Evolutionary conservation across 2,888 invertebrate species (phyloP), one percentile per base, ranked within the genome.

Genomic region (Myopa testacea): DNA sequence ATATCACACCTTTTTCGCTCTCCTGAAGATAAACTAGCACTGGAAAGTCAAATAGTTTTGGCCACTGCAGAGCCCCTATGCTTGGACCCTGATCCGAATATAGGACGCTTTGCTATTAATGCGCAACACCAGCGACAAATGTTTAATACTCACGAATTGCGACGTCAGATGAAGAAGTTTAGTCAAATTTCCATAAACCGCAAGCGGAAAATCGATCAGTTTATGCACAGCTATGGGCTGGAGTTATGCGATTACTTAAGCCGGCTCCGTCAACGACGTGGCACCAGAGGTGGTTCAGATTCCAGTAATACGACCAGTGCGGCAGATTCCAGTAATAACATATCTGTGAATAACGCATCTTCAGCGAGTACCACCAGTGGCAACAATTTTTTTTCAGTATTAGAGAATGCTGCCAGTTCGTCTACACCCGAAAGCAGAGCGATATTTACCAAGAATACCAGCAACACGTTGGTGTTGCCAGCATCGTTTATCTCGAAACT

Each of bases 21-120:
- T n/a, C 79, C 83, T 16, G 89, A 89, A 78, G 89, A 89, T 80
- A 87, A 86, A 78, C 82, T 89, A 40, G 83, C 85, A 37, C 80
- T 89, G 73, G 98, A 98, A 88, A 95, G 96, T 80, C 95, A 96
- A 83, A 89, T 98, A 79, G 93, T 98, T 60, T 92, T 96, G 85
- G 95, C 95, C 16, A 95, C 96, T 5, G 93, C 95, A 80, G 96
- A 96, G 16, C 95, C 95, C 6, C 90, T 98, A 55, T 98, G 97
- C 88, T 91, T 98, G 74, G 97, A 97, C 89, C 96, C 98, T 4
- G 93, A 95, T 84, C 96, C 96, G 4, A 92, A 94, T 40, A 94
- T 96, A 63, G 94, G 95, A 45, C 90, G 95, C 72, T 91, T 95
- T 78, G 93, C 94, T 50, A 95, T 95, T 73, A 92, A 93, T 82